These are phyloP conservation scores for Gavialis gangeticus DNA, from an alignment of 2,113 vertebrate species.

Conservation along the genomic window DNA sequence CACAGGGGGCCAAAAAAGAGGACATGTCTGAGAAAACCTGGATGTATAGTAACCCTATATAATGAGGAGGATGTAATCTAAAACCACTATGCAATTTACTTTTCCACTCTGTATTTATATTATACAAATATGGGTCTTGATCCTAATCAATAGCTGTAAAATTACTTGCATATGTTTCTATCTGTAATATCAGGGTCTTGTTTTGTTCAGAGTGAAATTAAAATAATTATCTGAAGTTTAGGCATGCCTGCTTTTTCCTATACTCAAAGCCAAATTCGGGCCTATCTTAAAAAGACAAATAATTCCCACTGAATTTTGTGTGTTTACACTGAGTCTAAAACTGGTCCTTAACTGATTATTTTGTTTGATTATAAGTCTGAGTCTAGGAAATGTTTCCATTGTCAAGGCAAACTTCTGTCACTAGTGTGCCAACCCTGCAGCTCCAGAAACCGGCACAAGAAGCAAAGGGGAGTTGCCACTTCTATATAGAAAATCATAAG, in stretches of 20 bases:
- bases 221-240: not conserved
- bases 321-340: not conserved
- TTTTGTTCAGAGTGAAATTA: not conserved
- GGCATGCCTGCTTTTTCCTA: rapidly evolving
- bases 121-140: not conserved
- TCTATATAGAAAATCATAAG: too few species aligned
- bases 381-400: conserved; percentile 59
- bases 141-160: not conserved
- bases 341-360: conserved; percentile 61
- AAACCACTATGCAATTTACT: not conserved
- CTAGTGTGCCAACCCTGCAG: too few species aligned
- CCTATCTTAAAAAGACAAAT: not conserved
- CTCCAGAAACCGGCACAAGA: too few species aligned
- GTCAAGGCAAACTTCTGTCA: not conserved
- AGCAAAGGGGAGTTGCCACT: too few species aligned
- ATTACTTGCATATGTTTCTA: not conserved
- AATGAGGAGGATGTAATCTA: not conserved
- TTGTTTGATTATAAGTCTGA: conserved; percentile 21
- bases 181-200: too few species aligned
- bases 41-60: too few species aligned
- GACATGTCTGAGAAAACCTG: too few species aligned
- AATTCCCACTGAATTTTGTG: not conserved
- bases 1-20: too few species aligned
- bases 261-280: not conserved
- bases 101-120: not conserved